A percentile compares a stretch with the other conserved stretches of the same genome.
Conservation (phyloP, 2,797 vertebrate species). For the Neosilurus hyrtlii region DNA sequence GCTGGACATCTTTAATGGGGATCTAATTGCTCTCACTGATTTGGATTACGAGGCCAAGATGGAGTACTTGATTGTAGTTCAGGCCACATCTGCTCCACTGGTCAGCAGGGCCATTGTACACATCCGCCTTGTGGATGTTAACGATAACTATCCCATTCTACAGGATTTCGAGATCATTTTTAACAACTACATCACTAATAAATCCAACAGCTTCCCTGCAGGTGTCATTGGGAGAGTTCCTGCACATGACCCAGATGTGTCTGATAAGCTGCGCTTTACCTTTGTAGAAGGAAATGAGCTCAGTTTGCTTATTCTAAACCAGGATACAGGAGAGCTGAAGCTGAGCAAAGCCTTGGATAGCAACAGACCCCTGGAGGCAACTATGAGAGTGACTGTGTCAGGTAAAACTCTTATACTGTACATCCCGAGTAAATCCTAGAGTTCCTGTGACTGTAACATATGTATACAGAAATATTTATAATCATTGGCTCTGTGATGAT, state of each 20-base stretch:
- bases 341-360: conserved; percentile 83
- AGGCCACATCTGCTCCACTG: conserved; percentile 85
- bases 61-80: conserved; percentile 84
- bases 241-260: conserved; percentile 82
- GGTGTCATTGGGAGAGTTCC: conserved; percentile 85
- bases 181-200: conserved; percentile 86
- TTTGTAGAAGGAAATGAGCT: conserved; percentile 86
- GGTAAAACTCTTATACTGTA: conserved; percentile 69
- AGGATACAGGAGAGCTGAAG: conserved; percentile 79
- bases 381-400: conserved; percentile 82
- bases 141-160: conserved; percentile 80
- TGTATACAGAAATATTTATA: not conserved
- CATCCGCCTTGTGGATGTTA: conserved; percentile 80
- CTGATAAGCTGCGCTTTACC: conserved; percentile 80
- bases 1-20: conserved; percentile 83
- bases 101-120: conserved; percentile 83
- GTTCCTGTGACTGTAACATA: not conserved
- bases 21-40: conserved; percentile 81
- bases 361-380: conserved; percentile 83
- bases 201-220: conserved; percentile 82
- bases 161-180: conserved; percentile 88
- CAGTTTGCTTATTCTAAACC: conserved; percentile 77
- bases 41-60: conserved; percentile 81
- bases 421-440: not conserved
- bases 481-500: no score